These are phyloP conservation scores for Sialia sialis DNA, from an alignment of 2,113 vertebrate species.

Conservation along the genomic window DNA sequence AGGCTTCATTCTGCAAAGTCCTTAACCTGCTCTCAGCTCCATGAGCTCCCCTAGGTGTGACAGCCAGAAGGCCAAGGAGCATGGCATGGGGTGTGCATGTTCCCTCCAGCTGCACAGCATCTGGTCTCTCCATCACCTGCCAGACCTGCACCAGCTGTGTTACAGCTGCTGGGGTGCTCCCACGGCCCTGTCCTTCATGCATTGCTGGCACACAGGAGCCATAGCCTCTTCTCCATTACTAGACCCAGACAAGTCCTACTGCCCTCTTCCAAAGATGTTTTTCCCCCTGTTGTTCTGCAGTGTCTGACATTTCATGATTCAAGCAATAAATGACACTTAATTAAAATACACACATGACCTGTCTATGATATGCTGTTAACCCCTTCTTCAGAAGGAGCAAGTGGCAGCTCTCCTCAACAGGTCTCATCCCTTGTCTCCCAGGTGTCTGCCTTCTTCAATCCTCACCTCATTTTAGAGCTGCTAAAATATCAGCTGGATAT, in stretches of 20 bases:
- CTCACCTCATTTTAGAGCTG: background rate
- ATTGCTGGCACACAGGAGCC: background rate
- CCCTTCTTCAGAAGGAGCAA: accelerated
- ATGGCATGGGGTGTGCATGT: background rate
- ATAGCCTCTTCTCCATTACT: background rate
- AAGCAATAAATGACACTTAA: background rate
- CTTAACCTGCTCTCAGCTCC: background rate
- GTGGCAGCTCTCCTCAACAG: background rate
- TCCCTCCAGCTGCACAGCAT: background rate
- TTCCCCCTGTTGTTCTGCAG: background rate
- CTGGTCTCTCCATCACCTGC: background rate
- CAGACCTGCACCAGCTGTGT: background rate
- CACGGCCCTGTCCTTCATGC: accelerated
- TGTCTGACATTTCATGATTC: background rate
- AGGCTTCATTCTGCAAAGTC: background rate
- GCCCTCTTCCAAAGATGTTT: background rate
- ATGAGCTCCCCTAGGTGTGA: background rate
- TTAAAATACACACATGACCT: background rate
- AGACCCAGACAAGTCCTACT: background rate
- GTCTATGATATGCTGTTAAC: background rate
- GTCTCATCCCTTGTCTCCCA: background rate
- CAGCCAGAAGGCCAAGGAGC: background rate
- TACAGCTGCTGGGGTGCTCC: background rate
- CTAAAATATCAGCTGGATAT: background rate
- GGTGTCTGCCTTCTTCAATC: background rate